Evolutionary conservation across 2,888 invertebrate species (phyloP).

Genomic region (Thera britannica): DNA sequence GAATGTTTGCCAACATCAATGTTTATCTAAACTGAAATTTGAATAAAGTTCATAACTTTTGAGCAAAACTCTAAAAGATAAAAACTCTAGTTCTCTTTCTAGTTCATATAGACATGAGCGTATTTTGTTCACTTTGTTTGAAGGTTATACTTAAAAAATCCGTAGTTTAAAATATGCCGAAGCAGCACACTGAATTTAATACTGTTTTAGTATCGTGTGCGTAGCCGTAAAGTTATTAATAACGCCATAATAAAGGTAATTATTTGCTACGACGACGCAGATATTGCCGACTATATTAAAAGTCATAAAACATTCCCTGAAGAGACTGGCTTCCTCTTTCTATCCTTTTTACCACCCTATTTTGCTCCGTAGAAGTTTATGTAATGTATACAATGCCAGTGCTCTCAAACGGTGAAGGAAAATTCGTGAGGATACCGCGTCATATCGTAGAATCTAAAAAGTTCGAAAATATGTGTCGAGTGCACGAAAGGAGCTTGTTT

Average conservation of each 20-base stretch:
- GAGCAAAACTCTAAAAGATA: no score
- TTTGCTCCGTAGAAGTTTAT: slow-evolving; percentile 2
- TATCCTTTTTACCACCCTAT: slow-evolving; percentile 5
- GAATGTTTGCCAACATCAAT: no score
- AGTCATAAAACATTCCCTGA: slow-evolving; percentile 37
- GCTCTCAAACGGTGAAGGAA: no score
- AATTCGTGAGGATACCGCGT: no score
- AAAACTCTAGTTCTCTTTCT: no score
- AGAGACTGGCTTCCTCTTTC: slow-evolving; percentile 25
- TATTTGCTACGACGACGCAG: slow-evolving; percentile 32
- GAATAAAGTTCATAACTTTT: no score
- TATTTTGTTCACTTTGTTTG: background rate
- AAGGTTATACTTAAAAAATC: no score
- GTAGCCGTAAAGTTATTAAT: slow-evolving; percentile 31
- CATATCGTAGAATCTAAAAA: no score
- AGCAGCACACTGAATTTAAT: slow-evolving; percentile 4
- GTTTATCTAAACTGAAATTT: no score
- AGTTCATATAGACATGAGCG: background rate
- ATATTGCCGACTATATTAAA: slow-evolving; percentile 40
- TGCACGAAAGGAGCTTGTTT: no score
- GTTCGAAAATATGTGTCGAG: no score
- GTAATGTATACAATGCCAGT: no score
- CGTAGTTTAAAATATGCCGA: background rate
- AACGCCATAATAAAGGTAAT: slow-evolving; percentile 35
- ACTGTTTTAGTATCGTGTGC: slow-evolving; percentile 7